Evolutionary conservation across 1,140 invertebrate species (phyloP), one percentile per base, ranked within the genome.

Genomic region (Cataglyphis hispanica): DNA sequence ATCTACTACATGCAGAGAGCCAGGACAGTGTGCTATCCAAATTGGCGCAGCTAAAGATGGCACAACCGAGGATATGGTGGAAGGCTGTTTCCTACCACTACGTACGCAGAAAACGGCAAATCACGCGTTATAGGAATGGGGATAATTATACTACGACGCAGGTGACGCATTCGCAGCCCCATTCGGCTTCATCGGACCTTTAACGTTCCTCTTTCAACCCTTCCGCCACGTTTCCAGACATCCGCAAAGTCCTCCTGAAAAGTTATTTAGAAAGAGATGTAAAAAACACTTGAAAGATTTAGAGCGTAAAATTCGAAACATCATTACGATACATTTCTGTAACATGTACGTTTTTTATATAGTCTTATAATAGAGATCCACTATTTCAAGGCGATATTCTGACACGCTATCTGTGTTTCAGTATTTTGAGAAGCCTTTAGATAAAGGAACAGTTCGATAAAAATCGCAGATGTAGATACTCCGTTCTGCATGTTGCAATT

Each of bases 1-100:
- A 96, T 89, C 92, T 97, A 10, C 93, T 96, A 2, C 96, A 97
- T 86, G 95, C 97, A 58, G 96, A 97, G 53, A 96, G 97, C 87
- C 96, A 97, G 3, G 95, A 96, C 8, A 95, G 96, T 4, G 97
- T 98, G 27, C 96, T 97, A 69, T 96, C 97, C 11, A 96, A 97
- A 91, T 96, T 98, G 19, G 95, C 96, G 69, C 95, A 96, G 69
- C 96, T 98, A 96, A 95, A 96, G 83, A 95, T 96, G 50, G 97
- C 97, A 1, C 96, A 96, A 76, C 98, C 98, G 0, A 96, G 98
- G 78, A 97, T 98, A 27, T 98, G 98, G 98, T 98, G 98, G 98
- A 98, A 98, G 92, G 97, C 97, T 19, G 96, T 98, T 63, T 98
- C 97, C 91, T 98, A 98, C 94, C 98, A 98, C 94, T 98, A 98